These are phyloP conservation scores for Limnephilus marmoratus DNA, from an alignment of 2,888 invertebrate species.

Conservation along the genomic window DNA sequence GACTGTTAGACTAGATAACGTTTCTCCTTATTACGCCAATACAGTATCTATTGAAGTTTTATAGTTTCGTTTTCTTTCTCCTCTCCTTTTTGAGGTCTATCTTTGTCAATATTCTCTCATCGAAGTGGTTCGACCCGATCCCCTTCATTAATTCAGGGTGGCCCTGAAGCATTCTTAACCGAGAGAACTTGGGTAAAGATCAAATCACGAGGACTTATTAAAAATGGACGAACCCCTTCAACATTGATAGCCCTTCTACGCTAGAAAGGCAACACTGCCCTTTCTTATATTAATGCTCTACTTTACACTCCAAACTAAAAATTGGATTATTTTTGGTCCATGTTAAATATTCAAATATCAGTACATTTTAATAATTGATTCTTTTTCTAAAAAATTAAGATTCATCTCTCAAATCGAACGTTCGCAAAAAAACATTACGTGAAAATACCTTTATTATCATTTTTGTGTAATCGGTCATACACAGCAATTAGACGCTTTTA, in stretches of 20 bases:
- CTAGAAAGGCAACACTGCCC: not conserved
- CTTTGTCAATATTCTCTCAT: not conserved
- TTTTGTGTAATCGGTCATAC: too few species aligned
- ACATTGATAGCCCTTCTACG: not conserved
- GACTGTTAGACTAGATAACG: too few species aligned
- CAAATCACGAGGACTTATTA: slow-evolving; percentile 9
- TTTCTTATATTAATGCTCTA: not conserved
- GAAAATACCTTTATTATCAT: too few species aligned
- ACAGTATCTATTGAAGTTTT: not conserved
- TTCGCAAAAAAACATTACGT: too few species aligned
- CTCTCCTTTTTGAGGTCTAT: not conserved
- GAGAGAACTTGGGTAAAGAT: not conserved
- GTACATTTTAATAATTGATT: too few species aligned
- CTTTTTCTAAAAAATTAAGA: too few species aligned
- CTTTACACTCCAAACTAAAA: not conserved
- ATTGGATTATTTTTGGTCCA: not conserved
- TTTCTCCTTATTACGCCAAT: not conserved
- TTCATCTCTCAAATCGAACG: too few species aligned
- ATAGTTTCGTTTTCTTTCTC: not conserved
- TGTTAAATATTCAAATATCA: not conserved
- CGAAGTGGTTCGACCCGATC: not conserved
- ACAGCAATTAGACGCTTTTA: too few species aligned
- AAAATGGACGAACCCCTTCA: not conserved
- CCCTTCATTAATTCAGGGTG: not conserved
- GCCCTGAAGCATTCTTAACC: not conserved